A percentile compares a stretch with the other conserved stretches of the same genome.
These are phyloP conservation scores for Spinus pinus DNA, from an alignment of 2,797 vertebrate genomes.

Conservation along the genomic window DNA sequence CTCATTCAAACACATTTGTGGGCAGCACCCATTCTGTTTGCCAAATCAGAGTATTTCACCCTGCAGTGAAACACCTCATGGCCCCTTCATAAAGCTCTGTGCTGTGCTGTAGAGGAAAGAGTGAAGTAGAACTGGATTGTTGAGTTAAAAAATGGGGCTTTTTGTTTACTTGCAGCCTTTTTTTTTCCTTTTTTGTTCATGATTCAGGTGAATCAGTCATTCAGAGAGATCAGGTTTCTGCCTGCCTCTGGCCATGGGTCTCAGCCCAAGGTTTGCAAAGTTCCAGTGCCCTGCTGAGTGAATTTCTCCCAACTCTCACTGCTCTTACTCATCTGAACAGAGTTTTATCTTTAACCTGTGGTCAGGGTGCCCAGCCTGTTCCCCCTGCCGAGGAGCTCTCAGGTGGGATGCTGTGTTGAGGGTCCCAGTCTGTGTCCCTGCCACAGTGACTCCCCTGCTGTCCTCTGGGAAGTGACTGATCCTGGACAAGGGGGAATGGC, in stretches of 20 bases:
- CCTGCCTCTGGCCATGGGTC: neutral
- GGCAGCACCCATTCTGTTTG: neutral
- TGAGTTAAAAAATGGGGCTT: neutral
- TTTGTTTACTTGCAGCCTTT: neutral
- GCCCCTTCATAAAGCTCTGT: neutral
- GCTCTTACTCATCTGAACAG: accelerated
- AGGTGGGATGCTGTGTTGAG: neutral
- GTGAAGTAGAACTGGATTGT: neutral
- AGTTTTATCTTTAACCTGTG: neutral
- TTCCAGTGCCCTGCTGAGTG: neutral
- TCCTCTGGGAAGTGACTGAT: neutral
- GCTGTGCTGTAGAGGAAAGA: neutral
- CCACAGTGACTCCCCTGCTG: accelerated
- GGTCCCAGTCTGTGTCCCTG: neutral
- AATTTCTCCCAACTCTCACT: neutral
- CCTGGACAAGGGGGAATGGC: neutral
- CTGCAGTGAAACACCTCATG: neutral
- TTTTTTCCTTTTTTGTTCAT: neutral
- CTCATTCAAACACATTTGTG: neutral
- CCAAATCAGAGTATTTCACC: neutral
- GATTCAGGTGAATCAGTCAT: neutral
- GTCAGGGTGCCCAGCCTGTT: neutral
- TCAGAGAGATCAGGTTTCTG: neutral
- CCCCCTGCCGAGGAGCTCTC: neutral
- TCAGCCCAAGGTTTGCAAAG: neutral